Conservation (phyloP, 1,140 invertebrate genomes). For the Cardiocondyla obscurior region DNA sequence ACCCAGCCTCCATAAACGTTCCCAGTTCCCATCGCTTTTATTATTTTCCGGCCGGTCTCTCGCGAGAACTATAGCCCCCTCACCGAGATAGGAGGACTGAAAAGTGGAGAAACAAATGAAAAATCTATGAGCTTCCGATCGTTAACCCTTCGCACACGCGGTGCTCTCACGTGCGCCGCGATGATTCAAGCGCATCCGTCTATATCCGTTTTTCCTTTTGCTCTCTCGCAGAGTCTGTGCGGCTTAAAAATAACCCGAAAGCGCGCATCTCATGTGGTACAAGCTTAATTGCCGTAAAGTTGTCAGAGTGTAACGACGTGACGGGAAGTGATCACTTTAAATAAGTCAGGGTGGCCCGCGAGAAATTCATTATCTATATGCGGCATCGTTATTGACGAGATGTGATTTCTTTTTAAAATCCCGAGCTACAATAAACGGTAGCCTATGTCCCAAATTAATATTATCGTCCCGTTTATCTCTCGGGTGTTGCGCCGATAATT, state of each 20-base stretch:
- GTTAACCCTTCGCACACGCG: conserved; percentile 40
- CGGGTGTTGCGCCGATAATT: neutral
- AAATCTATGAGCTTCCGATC: conserved; percentile 35
- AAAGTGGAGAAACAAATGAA: neutral
- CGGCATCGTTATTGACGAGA: neutral
- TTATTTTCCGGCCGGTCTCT: conserved; percentile 30
- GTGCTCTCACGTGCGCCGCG: conserved; percentile 37
- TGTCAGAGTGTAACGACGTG: conserved; percentile 45
- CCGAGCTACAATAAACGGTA: neutral
- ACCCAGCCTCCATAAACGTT: conserved; percentile 58
- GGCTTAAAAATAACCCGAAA: conserved; percentile 71
- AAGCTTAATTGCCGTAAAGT: conserved; percentile 70
- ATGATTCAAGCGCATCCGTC: conserved; percentile 47
- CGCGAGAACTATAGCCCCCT: neutral
- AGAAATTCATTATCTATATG: conserved; percentile 17
- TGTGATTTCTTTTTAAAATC: neutral
- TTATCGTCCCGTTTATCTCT: neutral
- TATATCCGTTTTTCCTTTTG: conserved; percentile 37
- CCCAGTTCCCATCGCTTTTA: conserved; percentile 44
- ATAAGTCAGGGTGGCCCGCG: neutral
- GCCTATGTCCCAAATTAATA: neutral
- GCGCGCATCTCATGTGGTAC: conserved; percentile 33
- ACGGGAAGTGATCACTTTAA: conserved; percentile 45
- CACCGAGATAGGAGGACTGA: neutral
- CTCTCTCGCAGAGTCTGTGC: neutral